A percentile compares a stretch with the other conserved stretches of the same genome.
Evolutionary conservation across 2,888 invertebrate genomes (phyloP).

Genomic region (Drosophila barbarae): DNA sequence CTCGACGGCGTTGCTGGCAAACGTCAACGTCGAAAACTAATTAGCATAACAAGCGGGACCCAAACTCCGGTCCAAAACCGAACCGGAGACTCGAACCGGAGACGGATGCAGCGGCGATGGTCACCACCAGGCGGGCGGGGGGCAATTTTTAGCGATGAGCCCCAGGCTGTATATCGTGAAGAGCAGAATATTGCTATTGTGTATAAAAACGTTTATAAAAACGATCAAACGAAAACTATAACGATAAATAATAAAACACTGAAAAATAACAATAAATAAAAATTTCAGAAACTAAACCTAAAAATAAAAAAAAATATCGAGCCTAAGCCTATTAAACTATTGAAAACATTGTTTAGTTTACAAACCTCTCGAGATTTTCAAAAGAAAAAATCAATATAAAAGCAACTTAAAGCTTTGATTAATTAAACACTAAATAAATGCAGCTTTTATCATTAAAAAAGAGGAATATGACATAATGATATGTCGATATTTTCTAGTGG

Average conservation of each 20-base stretch:
- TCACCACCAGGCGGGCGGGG: slow-evolving; percentile 1
- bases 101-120: slow-evolving; percentile 16
- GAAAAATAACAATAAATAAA: neutral
- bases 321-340: neutral
- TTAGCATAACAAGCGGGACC: slow-evolving; percentile 74
- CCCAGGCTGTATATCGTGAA: slow-evolving; percentile 4
- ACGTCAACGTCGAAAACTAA: slow-evolving; percentile 77
- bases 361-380: neutral
- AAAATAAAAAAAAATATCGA: too few species aligned
- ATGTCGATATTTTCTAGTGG: neutral
- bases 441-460: neutral
- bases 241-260: neutral
- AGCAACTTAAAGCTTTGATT: neutral
- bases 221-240: neutral
- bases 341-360: neutral
- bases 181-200: neutral
- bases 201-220: neutral
- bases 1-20: slow-evolving; percentile 62
- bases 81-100: slow-evolving; percentile 36
- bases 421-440: neutral
- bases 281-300: neutral
- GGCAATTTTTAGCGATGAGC: slow-evolving; percentile 8
- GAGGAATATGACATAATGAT: neutral
- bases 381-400: neutral
- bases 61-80: slow-evolving; percentile 37